Percentiles rank a stretch among this genome's conserved stretches.
Conservation (phyloP, 2,797 vertebrate species). For the Cryptoblepharus egeriae region DNA sequence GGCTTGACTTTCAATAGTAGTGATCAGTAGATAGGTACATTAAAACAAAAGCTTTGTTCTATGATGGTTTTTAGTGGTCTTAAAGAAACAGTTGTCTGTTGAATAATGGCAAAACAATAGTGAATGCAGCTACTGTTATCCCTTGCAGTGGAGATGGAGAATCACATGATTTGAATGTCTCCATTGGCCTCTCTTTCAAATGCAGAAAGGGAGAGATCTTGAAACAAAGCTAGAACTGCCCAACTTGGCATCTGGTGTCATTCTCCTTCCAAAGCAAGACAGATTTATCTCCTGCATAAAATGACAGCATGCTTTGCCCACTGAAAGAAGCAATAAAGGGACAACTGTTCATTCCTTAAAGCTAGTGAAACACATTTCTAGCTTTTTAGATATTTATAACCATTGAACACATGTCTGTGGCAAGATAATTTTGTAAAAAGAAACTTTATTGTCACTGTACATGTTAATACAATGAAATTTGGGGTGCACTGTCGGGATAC, state of each 20-base stretch:
- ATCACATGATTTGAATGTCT: constrained; percentile 15
- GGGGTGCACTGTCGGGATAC: no score
- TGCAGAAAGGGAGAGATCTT: not conserved
- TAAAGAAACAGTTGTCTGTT: not conserved
- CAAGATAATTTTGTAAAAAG: no score
- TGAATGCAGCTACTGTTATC: not conserved
- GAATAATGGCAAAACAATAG: not conserved
- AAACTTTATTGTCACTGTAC: no score
- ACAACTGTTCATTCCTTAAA: constrained; percentile 38
- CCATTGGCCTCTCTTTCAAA: constrained; percentile 22
- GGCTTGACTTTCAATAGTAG: not conserved
- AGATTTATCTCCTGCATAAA: not conserved
- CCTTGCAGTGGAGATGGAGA: not conserved
- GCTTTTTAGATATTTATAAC: constrained; percentile 38
- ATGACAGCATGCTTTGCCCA: not conserved
- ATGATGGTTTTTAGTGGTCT: fast-evolving
- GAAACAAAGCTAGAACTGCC: not conserved
- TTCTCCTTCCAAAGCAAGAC: not conserved
- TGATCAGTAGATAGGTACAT: not conserved
- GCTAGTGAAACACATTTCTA: constrained; percentile 18
- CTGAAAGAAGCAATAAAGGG: constrained; percentile 7
- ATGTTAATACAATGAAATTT: no score
- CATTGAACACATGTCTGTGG: constrained; percentile 41
- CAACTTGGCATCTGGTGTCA: not conserved
- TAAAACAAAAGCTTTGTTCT: not conserved